Evolutionary conservation across 2,797 vertebrate species (phyloP).

Genomic region (Fistularia commersonii): DNA sequence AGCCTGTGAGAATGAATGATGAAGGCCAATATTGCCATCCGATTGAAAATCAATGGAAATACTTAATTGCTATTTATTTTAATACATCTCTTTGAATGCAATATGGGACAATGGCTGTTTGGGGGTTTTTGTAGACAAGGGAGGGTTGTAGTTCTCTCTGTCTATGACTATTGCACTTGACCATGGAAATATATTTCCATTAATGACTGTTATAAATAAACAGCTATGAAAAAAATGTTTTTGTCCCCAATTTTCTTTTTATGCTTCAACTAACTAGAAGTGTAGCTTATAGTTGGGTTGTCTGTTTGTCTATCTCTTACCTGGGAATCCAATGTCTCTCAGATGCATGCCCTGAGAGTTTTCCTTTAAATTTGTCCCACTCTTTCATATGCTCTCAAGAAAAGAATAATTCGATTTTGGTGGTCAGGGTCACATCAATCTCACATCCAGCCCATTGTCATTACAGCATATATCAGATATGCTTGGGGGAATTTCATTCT

Average conservation of each 20-base stretch:
- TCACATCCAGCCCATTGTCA: no score
- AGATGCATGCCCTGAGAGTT: neutral
- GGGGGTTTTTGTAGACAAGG: slow-evolving; percentile 33
- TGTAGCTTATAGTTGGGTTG: no score
- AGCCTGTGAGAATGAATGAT: slow-evolving; percentile 57
- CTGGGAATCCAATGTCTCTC: neutral
- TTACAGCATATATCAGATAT: no score
- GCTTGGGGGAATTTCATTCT: no score
- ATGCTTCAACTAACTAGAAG: no score
- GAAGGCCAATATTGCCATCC: slow-evolving; percentile 71
- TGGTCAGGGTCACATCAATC: no score
- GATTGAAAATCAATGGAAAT: slow-evolving; percentile 53
- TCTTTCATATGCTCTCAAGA: no score
- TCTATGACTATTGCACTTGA: slow-evolving; percentile 72
- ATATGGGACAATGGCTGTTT: slow-evolving; percentile 36
- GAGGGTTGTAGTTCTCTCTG: slow-evolving; percentile 22
- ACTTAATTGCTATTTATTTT: slow-evolving; percentile 73
- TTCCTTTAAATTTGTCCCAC: no score
- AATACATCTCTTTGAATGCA: slow-evolving; percentile 58
- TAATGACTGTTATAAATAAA: slow-evolving; percentile 78
- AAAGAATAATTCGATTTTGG: no score
- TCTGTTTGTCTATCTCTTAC: slow-evolving; percentile 1
- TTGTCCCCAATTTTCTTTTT: slow-evolving; percentile 3
- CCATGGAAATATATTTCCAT: slow-evolving; percentile 72
- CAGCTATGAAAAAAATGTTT: slow-evolving; percentile 32